A percentile compares a stretch with the other conserved stretches of the same genome.
These are phyloP conservation scores for Cataglyphis livida DNA, from an alignment of 2,888 invertebrate genomes.

Conservation along the genomic window DNA sequence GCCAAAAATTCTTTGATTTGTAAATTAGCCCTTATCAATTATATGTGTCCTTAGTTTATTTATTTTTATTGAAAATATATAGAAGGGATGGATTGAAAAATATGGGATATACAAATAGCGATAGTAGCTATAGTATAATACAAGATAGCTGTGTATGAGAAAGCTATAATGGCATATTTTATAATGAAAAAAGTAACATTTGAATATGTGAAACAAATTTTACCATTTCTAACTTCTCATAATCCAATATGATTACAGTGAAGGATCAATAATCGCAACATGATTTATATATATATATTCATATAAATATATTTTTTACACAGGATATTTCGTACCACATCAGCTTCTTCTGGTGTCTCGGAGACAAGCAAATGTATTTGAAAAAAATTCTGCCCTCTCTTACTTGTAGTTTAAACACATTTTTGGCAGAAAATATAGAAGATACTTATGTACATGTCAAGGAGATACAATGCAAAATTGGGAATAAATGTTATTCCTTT, in stretches of 20 bases:
- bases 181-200: too few relatives aligned
- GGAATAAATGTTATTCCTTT: constrained; percentile 91
- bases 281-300: not conserved
- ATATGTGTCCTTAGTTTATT: not conserved
- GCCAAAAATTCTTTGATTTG: not conserved
- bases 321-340: constrained; percentile 94
- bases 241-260: not conserved
- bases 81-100: not conserved
- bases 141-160: not conserved
- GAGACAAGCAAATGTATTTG: constrained; percentile 88
- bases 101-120: too few relatives aligned
- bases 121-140: too few relatives aligned
- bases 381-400: constrained; percentile 86
- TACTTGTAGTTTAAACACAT: constrained; percentile 85
- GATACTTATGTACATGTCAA: constrained; percentile 87
- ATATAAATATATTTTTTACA: constrained; percentile 75
- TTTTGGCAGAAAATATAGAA: constrained; percentile 83
- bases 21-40: not conserved
- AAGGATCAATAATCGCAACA: not conserved
- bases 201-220: not conserved
- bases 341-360: constrained; percentile 93
- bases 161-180: not conserved
- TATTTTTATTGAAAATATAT: not conserved
- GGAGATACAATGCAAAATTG: constrained; percentile 90
- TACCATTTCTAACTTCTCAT: not conserved